phyloP scores from a whole-genome alignment of 2,888 invertebrate species.

The Drosophila quinaria region DNA sequence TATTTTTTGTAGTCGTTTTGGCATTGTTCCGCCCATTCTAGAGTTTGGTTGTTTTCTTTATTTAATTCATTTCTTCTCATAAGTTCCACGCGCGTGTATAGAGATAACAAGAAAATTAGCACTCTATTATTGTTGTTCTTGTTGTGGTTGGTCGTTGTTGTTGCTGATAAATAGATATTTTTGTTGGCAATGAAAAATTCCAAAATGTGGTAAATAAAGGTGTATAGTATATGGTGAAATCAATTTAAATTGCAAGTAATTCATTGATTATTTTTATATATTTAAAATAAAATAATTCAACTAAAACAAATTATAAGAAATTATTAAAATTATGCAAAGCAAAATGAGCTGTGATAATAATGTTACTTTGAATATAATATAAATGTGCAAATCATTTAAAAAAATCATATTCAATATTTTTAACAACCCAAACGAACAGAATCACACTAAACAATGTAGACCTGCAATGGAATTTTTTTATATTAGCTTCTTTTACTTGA shows the following conservation, averaged over 20 bases:
- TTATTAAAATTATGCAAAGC: too few relatives aligned
- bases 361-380: too few relatives aligned
- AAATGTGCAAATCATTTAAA: too few relatives aligned
- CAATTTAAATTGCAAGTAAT: too few relatives aligned
- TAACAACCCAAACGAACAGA: constrained; percentile 17
- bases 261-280: too few relatives aligned
- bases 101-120: constrained; percentile 65
- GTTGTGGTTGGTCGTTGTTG: not conserved
- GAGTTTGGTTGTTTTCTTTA: constrained; percentile 5
- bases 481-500: constrained; percentile 15
- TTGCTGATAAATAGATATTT: constrained; percentile 17
- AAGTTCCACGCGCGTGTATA: constrained; percentile 42
- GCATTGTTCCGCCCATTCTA: constrained; percentile 24
- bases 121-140: constrained; percentile 42
- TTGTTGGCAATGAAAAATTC: constrained; percentile 9
- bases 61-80: constrained; percentile 16
- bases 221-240: too few relatives aligned
- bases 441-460: constrained; percentile 18
- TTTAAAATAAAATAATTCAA: too few relatives aligned
- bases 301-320: too few relatives aligned
- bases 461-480: constrained; percentile 59
- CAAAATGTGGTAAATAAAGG: not conserved
- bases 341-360: too few relatives aligned
- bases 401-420: too few relatives aligned
- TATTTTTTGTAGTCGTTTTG: constrained; percentile 16